phyloP scores from a whole-genome alignment of 2,888 invertebrate genomes.

The Cecidostiba fungosa region DNA sequence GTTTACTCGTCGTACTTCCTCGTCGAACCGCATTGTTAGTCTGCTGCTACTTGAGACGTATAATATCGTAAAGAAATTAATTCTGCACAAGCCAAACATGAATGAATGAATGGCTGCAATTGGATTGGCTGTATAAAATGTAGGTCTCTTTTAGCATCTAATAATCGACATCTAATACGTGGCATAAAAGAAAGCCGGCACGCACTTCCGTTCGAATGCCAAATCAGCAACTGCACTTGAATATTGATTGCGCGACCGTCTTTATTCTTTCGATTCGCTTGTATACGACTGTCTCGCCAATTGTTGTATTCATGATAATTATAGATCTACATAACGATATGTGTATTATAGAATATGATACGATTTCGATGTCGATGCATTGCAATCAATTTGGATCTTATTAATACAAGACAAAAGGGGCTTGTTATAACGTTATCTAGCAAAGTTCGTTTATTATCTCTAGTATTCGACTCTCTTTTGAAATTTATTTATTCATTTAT shows the following conservation, averaged over 20 bases:
- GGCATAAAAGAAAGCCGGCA: constrained; percentile 53
- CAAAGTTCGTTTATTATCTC: too few species aligned
- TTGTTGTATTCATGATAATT: not conserved
- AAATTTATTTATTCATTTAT: too few species aligned
- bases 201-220: constrained; percentile 56
- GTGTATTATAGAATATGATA: too few species aligned
- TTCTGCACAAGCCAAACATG: not conserved
- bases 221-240: constrained; percentile 44
- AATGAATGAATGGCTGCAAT: not conserved
- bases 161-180: constrained; percentile 49
- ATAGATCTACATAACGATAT: too few species aligned
- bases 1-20: too few species aligned
- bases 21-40: not conserved
- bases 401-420: not conserved
- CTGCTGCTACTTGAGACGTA: not conserved
- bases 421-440: not conserved
- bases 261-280: constrained; percentile 26
- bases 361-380: too few species aligned
- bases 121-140: constrained; percentile 36
- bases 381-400: not conserved
- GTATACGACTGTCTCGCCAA: not conserved
- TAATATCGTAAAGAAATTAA: not conserved
- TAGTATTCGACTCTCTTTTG: too few species aligned
- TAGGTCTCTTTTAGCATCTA: constrained; percentile 45
- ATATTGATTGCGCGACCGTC: constrained; percentile 50